Conservation (phyloP, 2,797 vertebrate species). For the Tiaroga cobitis region DNA sequence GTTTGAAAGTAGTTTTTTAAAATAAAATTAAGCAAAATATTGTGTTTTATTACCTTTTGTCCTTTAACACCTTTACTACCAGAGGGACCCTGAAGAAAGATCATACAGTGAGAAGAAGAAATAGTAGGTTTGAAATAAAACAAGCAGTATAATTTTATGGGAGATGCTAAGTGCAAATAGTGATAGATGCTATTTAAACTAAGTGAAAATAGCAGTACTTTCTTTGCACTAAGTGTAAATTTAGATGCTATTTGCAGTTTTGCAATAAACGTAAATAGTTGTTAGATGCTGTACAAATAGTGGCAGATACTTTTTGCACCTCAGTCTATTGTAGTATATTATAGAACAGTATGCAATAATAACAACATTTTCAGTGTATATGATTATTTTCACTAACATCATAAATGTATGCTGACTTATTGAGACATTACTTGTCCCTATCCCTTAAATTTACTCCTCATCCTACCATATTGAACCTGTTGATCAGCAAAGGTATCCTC, state of each 20-base stretch:
- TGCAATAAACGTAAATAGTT: not conserved
- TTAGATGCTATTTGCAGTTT: too few relatives aligned
- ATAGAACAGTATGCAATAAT: not conserved
- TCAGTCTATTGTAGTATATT: too few relatives aligned
- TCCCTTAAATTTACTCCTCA: not conserved
- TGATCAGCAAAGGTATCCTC: not conserved
- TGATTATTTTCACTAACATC: not conserved
- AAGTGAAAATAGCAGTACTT: not conserved
- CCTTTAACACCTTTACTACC: slow-evolving; percentile 83
- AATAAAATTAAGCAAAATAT: not conserved
- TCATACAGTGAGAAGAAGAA: slow-evolving; percentile 20
- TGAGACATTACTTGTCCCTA: not conserved
- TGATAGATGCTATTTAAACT: not conserved
- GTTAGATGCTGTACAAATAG: not conserved
- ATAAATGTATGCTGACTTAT: not conserved
- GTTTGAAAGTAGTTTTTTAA: not conserved
- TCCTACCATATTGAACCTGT: not conserved
- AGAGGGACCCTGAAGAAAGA: slow-evolving; percentile 70
- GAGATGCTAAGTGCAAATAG: not conserved
- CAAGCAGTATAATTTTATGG: not conserved
- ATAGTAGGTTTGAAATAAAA: not conserved
- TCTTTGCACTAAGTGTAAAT: not conserved
- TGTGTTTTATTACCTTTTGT: slow-evolving; percentile 77
- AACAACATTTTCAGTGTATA: not conserved
- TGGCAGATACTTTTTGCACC: not conserved